Conservation (phyloP, 2,113 vertebrate genomes). For the Isichthys henryi region DNA sequence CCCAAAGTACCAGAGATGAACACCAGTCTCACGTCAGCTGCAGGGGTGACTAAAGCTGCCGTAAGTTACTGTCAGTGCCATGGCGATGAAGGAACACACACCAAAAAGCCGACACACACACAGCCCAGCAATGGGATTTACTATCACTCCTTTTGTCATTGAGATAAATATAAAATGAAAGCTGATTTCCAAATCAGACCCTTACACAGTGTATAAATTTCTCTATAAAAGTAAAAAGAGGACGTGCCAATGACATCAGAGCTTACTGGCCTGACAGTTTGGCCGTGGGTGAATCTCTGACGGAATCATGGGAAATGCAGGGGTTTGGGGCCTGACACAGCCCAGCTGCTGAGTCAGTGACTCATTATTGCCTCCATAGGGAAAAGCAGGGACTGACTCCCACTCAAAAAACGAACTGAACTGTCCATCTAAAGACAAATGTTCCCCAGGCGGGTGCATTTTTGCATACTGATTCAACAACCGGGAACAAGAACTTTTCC, state of each 20-base stretch:
- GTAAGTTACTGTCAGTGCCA: neutral
- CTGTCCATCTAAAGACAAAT: conserved; percentile 26
- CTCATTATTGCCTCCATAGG: conserved; percentile 53
- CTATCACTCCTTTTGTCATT: neutral
- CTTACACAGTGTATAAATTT: conserved; percentile 13
- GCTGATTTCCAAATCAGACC: neutral
- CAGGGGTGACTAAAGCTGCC: neutral
- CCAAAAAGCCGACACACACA: neutral
- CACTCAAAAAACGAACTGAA: conserved; percentile 49
- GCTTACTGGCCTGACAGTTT: conserved; percentile 16
- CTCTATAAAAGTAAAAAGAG: conserved; percentile 51
- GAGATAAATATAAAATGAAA: neutral
- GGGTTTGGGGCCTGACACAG: conserved; percentile 39
- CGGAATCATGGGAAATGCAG: conserved; percentile 51
- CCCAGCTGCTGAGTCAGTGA: conserved; percentile 63
- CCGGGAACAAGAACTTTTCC: neutral
- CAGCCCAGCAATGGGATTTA: neutral
- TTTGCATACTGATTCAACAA: conserved; percentile 23
- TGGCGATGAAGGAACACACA: neutral
- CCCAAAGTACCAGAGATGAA: conserved; percentile 15
- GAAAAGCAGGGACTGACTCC: conserved; percentile 26
- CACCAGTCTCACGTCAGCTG: neutral
- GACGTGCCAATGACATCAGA: conserved; percentile 49
- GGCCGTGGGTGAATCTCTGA: conserved; percentile 31
- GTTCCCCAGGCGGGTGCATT: conserved; percentile 30